These are phyloP conservation scores for Apodemus speciosus DNA, from an alignment of 2,113 vertebrate genomes.

Conservation along the genomic window DNA sequence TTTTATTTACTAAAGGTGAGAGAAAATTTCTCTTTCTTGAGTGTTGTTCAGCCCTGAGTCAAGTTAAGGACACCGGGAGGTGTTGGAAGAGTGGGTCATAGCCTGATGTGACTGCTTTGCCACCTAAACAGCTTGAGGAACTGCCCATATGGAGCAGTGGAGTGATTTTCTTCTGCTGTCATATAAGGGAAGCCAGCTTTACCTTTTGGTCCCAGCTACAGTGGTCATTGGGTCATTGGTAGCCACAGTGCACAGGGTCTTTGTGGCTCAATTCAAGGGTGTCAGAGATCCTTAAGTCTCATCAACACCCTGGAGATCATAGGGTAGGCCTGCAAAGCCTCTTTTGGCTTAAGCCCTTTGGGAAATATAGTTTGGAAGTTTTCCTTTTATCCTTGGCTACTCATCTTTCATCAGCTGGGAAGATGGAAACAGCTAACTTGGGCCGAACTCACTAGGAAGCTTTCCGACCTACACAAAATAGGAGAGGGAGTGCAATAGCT, in stretches of 20 bases:
- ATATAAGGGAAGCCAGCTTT: neutral
- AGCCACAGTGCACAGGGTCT: neutral
- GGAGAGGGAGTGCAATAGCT: neutral
- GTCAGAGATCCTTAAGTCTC: neutral
- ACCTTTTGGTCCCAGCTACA: neutral
- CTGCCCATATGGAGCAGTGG: neutral
- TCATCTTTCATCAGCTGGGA: neutral
- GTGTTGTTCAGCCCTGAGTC: slow-evolving; percentile 46
- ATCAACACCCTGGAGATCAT: neutral
- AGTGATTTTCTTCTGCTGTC: neutral
- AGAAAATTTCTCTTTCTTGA: slow-evolving; percentile 69
- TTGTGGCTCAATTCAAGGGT: neutral
- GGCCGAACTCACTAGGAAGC: neutral
- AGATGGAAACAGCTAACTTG: neutral
- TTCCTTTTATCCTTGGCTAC: neutral
- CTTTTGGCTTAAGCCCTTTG: neutral
- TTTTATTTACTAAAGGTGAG: slow-evolving; percentile 75
- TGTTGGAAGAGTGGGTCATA: slow-evolving; percentile 17
- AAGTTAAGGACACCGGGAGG: slow-evolving; percentile 25
- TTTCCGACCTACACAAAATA: neutral
- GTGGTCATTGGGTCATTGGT: neutral
- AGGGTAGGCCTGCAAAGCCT: neutral
- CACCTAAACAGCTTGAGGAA: neutral
- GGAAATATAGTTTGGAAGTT: neutral
- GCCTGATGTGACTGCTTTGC: neutral